Base-by-base conservation (phyloP, 2,797 vertebrate genomes). In the Acipenser transmontanus region DNA sequence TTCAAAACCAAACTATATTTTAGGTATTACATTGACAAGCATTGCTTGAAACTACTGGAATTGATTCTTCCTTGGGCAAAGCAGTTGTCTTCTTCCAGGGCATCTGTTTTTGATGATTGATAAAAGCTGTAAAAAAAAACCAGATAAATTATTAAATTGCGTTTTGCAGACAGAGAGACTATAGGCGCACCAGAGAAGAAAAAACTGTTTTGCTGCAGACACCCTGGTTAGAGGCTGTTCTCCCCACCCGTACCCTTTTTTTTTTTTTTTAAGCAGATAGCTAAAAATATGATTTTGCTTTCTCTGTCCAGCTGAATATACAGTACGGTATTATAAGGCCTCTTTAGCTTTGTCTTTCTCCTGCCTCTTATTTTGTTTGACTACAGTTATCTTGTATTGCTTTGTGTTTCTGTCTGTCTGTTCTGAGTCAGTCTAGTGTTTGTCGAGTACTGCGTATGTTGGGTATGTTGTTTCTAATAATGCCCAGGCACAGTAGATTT, bases 91-190 rank as follows among this genome's bases (percentile, higher is more conserved):
- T 61, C 60, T 7, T 61, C 60, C 60, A 61, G 60, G 34, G 9
- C 60, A 61, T 61, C 60, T 61, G 60, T 17, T 61, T 61, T 61
- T 34, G 47, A 7, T 61, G 34, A 61, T 17, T 61, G 17, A 34
- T 17, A 14, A 34, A 61, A 34, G 60, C 60, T 61, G 60, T 12
- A 61, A 13, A 61, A 34, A 34, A 61, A 8, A 34, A 8, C 14
- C 7, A 61, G 34, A 61, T 7, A 61, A 4, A 34, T 9, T 54
- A 54, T 54, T 54, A 47, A 34, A 61, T 8, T 14, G 17, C 60
- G 7, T 14, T 34, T 20, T 34, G 60, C 17, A 61, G 60, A 61
- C 60, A 61, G 47, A 12, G 47, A 61, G 60, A 34, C 60, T 61
- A 17, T 34, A 17, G 14, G 17, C 8, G 8, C 7, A 34, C 47